Base-by-base conservation (phyloP, 2,797 vertebrate species). In the Melanotaenia maccullochi region DNA sequence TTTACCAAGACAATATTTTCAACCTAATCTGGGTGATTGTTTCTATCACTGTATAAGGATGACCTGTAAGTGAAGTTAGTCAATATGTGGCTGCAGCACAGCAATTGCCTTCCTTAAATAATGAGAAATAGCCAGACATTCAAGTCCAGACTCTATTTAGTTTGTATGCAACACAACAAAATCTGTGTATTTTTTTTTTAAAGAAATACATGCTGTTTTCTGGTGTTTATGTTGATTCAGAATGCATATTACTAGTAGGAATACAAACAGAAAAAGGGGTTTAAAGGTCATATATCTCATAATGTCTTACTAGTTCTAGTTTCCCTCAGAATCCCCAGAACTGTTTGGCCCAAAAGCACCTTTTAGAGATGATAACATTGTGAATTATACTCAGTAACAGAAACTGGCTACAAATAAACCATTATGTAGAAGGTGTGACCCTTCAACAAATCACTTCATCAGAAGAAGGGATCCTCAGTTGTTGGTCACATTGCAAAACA, bases 391-490 rank as follows among this genome's bases (percentile, higher is more conserved):
- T 47, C 0, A 16, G 5, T 61, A 7, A 18, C 9, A 28, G 20
- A n/a, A 63, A 22, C n/a, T 12, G 16, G 5, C 42, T 44, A 44
- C 14, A 42, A 6, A 47, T 1, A 42, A 20, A 61, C 4, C 7
- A 14, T 20, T 32, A 67, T 11, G 8, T n/a, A 3, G 6, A 40
- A 55, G 60, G 5, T 14, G n/a, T 69, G 35, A 61, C 49, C 5
- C 16, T 18, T 28, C 1, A 60, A 60, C 7, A 68, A 73, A 64
- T 58, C 16, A 8, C 25, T 36, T 58, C 14, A 55, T 61, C 30
- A 51, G 13, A 44, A 30, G 1, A 40, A 13, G 16, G 6, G n/a
- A 47, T 47, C 20, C 44, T 20, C 44, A 2, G 44, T n/a, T 5
- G 18, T 47, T 47, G 14, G 18, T 44, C 14, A 18, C 18, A 14